Evolutionary conservation across 2,113 vertebrate genomes (phyloP).

Genomic region (Neolamprologus longior): DNA sequence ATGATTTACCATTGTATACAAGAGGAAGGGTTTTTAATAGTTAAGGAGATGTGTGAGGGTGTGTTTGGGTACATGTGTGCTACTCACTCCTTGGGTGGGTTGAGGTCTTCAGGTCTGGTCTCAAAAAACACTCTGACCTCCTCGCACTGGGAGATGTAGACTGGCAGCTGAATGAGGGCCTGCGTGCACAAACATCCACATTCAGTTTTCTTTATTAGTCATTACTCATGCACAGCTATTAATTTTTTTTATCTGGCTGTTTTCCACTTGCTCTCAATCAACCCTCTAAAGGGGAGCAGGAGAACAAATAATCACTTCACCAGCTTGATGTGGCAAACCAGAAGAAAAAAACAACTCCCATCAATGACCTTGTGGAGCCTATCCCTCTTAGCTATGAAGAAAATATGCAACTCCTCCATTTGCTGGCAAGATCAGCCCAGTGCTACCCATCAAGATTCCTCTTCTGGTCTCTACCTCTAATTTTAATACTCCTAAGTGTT

Average conservation of each 20-base stretch:
- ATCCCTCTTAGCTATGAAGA: not conserved
- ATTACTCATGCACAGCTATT: not conserved
- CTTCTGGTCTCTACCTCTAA: constrained; percentile 23
- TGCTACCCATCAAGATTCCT: constrained; percentile 47
- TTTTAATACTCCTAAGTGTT: constrained; percentile 75
- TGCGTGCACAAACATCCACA: constrained; percentile 40
- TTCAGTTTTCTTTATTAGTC: not conserved
- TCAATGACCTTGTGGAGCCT: not conserved
- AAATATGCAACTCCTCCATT: not conserved
- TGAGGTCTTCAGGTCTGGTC: constrained; percentile 90
- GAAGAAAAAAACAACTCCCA: not conserved
- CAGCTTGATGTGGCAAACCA: not conserved
- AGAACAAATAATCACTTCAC: constrained; percentile 10
- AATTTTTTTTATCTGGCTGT: not conserved
- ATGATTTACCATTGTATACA: not conserved
- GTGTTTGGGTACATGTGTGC: not conserved
- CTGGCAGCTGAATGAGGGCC: constrained; percentile 94
- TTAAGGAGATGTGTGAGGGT: not conserved
- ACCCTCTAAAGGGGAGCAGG: not conserved
- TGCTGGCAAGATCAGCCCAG: constrained; percentile 19
- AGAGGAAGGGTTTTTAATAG: not conserved
- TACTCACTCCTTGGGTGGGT: constrained; percentile 89
- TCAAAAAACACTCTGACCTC: constrained; percentile 97
- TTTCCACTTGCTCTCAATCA: not conserved
- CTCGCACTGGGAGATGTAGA: constrained; percentile 97